Evolutionary conservation across 64 coral and sea anemone genomes (phyloP).

Genomic region (Porites lutea): DNA sequence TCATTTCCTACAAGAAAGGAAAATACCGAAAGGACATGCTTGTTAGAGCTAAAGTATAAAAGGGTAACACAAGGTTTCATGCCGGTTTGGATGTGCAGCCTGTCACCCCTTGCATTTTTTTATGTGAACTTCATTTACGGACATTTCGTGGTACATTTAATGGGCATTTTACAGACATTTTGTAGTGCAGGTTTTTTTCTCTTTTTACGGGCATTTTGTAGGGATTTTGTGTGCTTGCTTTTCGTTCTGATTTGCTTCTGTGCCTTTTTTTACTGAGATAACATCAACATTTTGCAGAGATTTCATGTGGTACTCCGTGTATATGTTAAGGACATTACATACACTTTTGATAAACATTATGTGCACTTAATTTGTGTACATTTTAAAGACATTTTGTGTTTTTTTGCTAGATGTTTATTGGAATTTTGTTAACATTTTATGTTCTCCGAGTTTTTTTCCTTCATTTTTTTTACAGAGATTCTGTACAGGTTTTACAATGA

Average conservation of each 20-base stretch:
- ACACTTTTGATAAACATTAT: neutral
- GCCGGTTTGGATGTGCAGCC: no score
- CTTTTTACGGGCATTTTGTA: neutral
- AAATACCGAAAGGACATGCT: no score
- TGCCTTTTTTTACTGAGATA: neutral
- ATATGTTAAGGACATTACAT: neutral
- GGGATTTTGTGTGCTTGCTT: neutral
- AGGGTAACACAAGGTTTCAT: no score
- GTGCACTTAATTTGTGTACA: neutral
- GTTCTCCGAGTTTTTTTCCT: neutral
- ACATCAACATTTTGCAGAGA: neutral
- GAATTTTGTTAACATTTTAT: neutral
- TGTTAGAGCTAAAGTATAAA: no score
- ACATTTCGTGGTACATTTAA: no score
- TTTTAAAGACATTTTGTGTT: neutral
- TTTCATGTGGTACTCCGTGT: neutral
- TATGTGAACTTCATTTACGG: no score
- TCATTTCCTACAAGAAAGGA: no score
- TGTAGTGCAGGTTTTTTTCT: neutral
- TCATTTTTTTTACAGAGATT: no score
- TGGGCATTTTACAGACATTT: neutral
- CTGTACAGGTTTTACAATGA: neutral
- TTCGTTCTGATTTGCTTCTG: no score
- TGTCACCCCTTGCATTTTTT: no score
- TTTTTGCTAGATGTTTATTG: neutral